Percentiles rank a stretch among this genome's conserved stretches.
Conservation (phyloP, 1,140 invertebrate genomes). For the Capitella teleta region DNA sequence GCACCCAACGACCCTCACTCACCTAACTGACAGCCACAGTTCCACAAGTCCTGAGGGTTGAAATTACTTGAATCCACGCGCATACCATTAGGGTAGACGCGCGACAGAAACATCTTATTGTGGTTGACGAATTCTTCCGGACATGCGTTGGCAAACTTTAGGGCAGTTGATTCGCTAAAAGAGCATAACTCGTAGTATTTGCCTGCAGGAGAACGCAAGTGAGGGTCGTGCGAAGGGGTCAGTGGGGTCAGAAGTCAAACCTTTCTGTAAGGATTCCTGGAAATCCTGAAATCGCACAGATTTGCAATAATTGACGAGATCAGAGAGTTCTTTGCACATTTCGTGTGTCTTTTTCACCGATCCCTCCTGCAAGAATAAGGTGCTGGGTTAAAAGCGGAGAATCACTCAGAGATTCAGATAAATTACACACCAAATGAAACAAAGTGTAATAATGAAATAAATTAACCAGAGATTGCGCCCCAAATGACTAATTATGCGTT, state of each 20-base stretch:
- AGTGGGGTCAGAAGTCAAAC: neutral
- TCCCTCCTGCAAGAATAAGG: no score
- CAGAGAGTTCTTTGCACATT: slow-evolving; percentile 34
- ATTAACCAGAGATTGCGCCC: no score
- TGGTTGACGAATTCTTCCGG: slow-evolving; percentile 49
- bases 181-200: slow-evolving; percentile 42
- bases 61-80: slow-evolving; percentile 50
- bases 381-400: no score
- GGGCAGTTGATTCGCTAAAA: slow-evolving; percentile 41
- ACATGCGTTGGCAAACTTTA: slow-evolving; percentile 40
- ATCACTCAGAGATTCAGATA: no score
- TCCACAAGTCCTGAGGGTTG: slow-evolving; percentile 52
- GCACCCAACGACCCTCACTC: slow-evolving; percentile 13
- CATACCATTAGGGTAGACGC: slow-evolving; percentile 47
- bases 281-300: slow-evolving; percentile 38
- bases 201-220: slow-evolving; percentile 20
- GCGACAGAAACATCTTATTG: slow-evolving; percentile 45
- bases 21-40: slow-evolving; percentile 51
- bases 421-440: no score
- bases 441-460: no score
- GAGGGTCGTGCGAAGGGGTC: neutral
- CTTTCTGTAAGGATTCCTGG: slow-evolving; percentile 20
- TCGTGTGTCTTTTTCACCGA: slow-evolving; percentile 25
- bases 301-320: slow-evolving; percentile 32
- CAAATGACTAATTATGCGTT: no score